Evolutionary conservation across 2,113 vertebrate species (phyloP).

Genomic region (Atractosteus spatula): DNA sequence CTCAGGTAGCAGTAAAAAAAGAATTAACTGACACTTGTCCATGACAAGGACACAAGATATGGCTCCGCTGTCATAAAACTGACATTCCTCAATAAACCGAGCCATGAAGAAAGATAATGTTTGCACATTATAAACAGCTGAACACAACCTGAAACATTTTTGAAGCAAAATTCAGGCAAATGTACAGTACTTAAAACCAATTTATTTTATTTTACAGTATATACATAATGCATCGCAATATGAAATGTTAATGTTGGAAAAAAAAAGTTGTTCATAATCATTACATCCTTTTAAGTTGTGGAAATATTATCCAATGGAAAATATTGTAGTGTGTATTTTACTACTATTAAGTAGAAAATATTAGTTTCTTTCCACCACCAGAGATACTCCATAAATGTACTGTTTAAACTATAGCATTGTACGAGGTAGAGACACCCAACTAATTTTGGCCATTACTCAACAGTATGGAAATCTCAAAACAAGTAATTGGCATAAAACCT

Average conservation of each 20-base stretch:
- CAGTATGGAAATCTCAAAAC: slow-evolving; percentile 1
- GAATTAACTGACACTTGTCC: no score
- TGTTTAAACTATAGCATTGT: slow-evolving; percentile 12
- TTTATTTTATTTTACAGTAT: slow-evolving; percentile 77
- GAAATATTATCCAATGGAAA: neutral
- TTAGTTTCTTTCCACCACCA: slow-evolving; percentile 12
- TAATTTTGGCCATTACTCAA: slow-evolving; percentile 35
- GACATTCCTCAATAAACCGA: no score
- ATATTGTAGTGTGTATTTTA: slow-evolving; percentile 10
- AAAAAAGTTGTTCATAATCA: slow-evolving; percentile 24
- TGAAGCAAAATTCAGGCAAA: slow-evolving; percentile 74
- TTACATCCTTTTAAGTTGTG: slow-evolving; percentile 3
- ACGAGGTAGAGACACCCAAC: slow-evolving; percentile 39
- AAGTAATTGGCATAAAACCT: slow-evolving; percentile 32
- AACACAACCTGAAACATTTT: slow-evolving; percentile 18
- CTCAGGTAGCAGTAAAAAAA: no score
- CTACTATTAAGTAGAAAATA: slow-evolving; percentile 17
- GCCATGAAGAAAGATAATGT: no score
- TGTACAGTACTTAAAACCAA: slow-evolving; percentile 78
- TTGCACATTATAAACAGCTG: no score
- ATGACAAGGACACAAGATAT: no score
- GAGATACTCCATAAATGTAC: neutral
- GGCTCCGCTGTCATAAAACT: no score
- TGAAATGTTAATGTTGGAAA: slow-evolving; percentile 42
- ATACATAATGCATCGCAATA: slow-evolving; percentile 65